Evolutionary conservation across 1,140 invertebrate genomes (phyloP), one percentile per base, ranked within the genome.

Genomic region (Camponotus vicinus): DNA sequence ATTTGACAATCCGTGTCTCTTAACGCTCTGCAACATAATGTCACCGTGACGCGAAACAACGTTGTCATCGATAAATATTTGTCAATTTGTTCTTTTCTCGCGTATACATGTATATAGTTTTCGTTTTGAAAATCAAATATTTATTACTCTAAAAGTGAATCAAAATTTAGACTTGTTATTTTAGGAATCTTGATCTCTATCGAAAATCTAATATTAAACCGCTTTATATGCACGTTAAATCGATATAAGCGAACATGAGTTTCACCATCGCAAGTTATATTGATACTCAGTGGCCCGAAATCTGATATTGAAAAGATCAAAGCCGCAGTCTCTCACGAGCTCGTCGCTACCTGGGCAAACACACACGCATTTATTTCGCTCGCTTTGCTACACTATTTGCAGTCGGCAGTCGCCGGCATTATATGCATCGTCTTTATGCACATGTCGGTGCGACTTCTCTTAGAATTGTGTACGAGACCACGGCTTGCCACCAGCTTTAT

Each of bases 301-400:
- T 75, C 79, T 83, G 69, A 83, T 83, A 83, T 83, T 83, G 73
- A 83, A 83, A 83, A 83, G 79, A 83, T 83, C 79, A 83, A 83
- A 83, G 79, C 69, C 69, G 69, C 69, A 27, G 79, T 59, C 64
- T 37, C 32, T 75, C 55, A 52, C 49, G 40, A 45, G 21, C 15
- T 69, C 21, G 40, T 69, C 69, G 70, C 70, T 34, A 34, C 37
- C 13, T 6, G 66, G 66, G 49, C 32, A 73, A 55, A 52, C 55
- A 59, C 55, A 40, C 49, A 70, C 79, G n/a, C 69, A 75, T 83
- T 83, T 61, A 61, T n/a, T 13, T 18, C 79, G 79, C 69, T 75
- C 69, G 79, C 69, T 73, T 82, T 83, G 55, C 79, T 75, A 83
- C 69, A 27, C 40, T 83, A 83, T 83, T 83, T 83, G 69, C 69